A percentile compares a stretch with the other conserved stretches of the same genome.
Conservation (phyloP, 1,140 invertebrate genomes). For the Diploscapter pachys region DNA sequence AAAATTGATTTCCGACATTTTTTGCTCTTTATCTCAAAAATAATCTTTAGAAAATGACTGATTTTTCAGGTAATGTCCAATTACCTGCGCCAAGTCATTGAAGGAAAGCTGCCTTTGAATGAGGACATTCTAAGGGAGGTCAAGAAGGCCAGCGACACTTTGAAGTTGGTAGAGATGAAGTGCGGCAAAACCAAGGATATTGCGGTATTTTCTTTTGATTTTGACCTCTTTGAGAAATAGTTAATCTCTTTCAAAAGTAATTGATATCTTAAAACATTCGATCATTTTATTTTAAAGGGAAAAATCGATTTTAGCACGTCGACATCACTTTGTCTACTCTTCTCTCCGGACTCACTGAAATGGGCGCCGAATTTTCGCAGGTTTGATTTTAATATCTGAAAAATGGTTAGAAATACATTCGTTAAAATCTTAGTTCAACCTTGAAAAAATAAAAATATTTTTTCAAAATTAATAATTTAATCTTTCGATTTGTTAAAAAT, state of each 20-base stretch:
- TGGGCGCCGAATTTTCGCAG: not conserved
- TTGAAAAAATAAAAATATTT: not conserved
- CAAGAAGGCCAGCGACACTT: conserved; percentile 81
- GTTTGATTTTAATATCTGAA: not conserved
- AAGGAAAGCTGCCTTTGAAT: conserved; percentile 77
- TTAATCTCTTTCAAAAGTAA: conserved; percentile 77
- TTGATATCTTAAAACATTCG: conserved; percentile 31
- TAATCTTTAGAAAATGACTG: not conserved
- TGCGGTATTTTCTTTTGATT: conserved; percentile 14
- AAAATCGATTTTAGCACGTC: not conserved
- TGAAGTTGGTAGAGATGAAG: conserved; percentile 82
- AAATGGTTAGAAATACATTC: no score
- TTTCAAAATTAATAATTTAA: no score
- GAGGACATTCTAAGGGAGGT: conserved; percentile 87
- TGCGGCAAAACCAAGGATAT: conserved; percentile 76
- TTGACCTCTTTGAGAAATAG: conserved; percentile 71
- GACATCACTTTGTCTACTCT: no score
- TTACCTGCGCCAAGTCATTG: conserved; percentile 83
- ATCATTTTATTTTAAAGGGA: conserved; percentile 58
- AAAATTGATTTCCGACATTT: not conserved
- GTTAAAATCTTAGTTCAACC: no score
- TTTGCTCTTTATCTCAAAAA: not conserved
- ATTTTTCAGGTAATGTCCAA: conserved; percentile 71
- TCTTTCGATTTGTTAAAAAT: no score
- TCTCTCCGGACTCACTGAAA: not conserved